These are phyloP conservation scores for Reticulitermes speratus DNA, from an alignment of 1,140 invertebrate species.

Conservation along the genomic window DNA sequence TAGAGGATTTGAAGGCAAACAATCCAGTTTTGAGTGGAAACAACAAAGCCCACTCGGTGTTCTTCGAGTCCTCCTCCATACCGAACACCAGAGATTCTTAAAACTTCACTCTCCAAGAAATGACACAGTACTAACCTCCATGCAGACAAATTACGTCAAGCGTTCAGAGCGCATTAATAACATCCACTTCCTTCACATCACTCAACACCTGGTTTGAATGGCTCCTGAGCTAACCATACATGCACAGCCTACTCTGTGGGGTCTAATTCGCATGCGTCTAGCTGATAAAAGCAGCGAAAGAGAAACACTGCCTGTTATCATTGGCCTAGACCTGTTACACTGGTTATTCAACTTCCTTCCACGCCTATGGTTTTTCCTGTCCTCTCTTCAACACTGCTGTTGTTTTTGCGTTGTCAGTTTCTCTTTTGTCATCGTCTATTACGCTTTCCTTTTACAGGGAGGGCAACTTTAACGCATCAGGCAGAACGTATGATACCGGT, in stretches of 20 bases:
- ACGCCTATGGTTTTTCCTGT: not conserved
- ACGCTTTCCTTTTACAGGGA: not conserved
- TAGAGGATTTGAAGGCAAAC: constrained; percentile 57
- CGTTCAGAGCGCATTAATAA: not conserved
- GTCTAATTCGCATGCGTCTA: constrained; percentile 3
- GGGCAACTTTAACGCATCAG: not conserved
- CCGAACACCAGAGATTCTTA: not conserved
- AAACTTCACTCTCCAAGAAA: not conserved
- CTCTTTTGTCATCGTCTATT: constrained; percentile 1
- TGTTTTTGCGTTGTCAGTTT: not conserved
- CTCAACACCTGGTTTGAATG: not conserved
- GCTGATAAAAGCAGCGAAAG: not conserved
- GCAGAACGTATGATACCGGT: not conserved
- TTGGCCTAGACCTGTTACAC: constrained; percentile 8
- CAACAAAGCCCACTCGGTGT: constrained; percentile 57
- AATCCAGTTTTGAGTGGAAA: constrained; percentile 60
- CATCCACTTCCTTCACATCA: not conserved
- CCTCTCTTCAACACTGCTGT: not conserved
- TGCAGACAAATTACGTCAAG: not conserved
- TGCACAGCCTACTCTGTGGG: not conserved
- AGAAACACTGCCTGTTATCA: constrained; percentile 11
- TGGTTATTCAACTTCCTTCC: constrained; percentile 18
- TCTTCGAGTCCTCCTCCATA: not conserved
- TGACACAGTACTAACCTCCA: not conserved
- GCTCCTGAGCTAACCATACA: constrained; percentile 36